Evolutionary conservation across 2,797 vertebrate genomes (phyloP), one percentile per base, ranked within the genome.

Genomic region (Pyrrhura leucotis): DNA sequence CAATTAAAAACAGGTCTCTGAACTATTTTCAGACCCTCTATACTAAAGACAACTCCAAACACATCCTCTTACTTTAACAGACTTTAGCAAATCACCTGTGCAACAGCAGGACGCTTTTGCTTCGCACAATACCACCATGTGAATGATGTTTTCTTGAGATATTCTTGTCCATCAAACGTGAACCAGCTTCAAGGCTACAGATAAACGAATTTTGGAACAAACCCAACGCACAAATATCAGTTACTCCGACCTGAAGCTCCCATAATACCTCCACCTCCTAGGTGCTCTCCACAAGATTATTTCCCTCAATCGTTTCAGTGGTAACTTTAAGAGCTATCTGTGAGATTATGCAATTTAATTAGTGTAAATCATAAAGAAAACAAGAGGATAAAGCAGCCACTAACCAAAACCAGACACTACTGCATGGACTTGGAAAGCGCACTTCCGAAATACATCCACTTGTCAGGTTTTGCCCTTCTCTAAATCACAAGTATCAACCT

Each of bases 291-390:
- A 78, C 39, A 45, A 87, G 5, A 56, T 79, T 91, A 96, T 67
- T 67, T 45, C 47, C 54, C n/a, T 90, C 26, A 68, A 10, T 2
- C 61, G 23, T 51, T 85, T 71, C 72, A 48, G 21, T 88, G 15
- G 18, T 59, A 83, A 94, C 44, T 50, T 77, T 77, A 47, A 85
- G 65, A 77, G 54, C 59, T 53, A 75, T 59, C 47, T 56, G 50
- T 53, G 40, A 86, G 28, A 53, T 91, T 85, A 71, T 66, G 44
- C 83, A 80, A 95, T 94, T 92, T 66, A 79, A 85, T 83, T 59
- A 61, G 51, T 13, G 31, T 63, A 90, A 95, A 92, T 77, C 40
- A 94, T 71, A 91, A 96, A 96, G 88, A 95, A 97, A 91, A 92
- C 35, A 94, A 92, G 63, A 86, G 25, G 74, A 88, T 72, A 94